phyloP scores from a whole-genome alignment of 2,113 vertebrate genomes.

The Urocolius indicus region DNA sequence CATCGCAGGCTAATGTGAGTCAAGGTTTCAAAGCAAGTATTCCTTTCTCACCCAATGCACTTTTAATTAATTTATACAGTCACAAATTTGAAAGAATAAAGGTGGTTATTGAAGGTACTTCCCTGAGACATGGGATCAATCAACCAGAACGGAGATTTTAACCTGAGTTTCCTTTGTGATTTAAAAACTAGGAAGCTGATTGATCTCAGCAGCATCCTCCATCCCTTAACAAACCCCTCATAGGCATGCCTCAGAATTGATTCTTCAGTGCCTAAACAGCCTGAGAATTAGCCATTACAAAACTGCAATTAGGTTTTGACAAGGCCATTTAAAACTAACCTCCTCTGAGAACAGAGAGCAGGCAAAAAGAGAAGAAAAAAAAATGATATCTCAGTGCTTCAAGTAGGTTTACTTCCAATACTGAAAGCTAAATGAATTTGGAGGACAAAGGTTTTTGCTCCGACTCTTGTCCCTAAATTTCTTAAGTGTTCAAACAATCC shows the following conservation, averaged over 20 bases:
- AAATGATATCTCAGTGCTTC: neutral
- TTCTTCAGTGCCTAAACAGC: constrained; percentile 44
- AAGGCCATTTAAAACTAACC: constrained; percentile 55
- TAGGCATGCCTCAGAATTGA: constrained; percentile 47
- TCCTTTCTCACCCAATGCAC: neutral
- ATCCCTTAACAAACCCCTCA: constrained; percentile 24
- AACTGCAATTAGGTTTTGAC: constrained; percentile 63
- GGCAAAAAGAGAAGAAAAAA: constrained; percentile 46
- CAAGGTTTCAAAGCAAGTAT: neutral
- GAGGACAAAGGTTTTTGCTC: neutral
- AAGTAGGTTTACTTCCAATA: neutral
- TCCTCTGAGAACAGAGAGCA: constrained; percentile 6
- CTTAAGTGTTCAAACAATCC: neutral
- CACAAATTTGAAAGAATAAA: neutral
- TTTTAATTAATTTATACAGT: constrained; percentile 21
- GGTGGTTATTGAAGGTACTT: constrained; percentile 6
- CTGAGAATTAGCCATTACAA: constrained; percentile 59
- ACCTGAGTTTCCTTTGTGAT: constrained; percentile 48
- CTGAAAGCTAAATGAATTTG: constrained; percentile 28
- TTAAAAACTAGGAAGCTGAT: constrained; percentile 49
- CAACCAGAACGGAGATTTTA: constrained; percentile 22
- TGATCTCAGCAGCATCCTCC: constrained; percentile 53
- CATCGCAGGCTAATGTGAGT: neutral
- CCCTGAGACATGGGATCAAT: constrained; percentile 8
- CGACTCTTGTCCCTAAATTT: neutral